Evolutionary conservation across 2,113 vertebrate genomes (phyloP).

Genomic region (Myotis yumanensis): DNA sequence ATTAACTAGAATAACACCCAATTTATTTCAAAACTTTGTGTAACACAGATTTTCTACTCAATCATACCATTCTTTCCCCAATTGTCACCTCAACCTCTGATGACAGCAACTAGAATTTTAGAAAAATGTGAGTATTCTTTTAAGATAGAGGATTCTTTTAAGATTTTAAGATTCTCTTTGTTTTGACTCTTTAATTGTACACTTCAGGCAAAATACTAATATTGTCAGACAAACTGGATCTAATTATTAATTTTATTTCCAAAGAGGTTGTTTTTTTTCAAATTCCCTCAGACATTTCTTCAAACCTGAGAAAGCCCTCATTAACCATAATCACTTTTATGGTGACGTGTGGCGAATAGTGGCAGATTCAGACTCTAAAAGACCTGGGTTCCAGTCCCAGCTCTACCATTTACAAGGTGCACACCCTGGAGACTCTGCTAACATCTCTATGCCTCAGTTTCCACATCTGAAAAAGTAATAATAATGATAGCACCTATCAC

Average conservation of each 20-base stretch:
- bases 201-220: background rate
- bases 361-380: background rate
- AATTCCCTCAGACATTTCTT: background rate
- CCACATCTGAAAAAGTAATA: background rate
- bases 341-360: fast-evolving
- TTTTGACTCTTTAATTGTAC: background rate
- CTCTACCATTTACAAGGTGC: background rate
- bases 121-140: background rate
- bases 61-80: background rate
- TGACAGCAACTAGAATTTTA: background rate
- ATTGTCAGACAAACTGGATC: background rate
- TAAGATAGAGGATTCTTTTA: background rate
- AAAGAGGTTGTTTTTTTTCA: background rate
- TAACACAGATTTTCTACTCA: background rate
- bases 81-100: background rate
- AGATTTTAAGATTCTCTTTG: background rate
- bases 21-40: background rate
- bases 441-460: background rate
- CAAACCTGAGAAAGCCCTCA: background rate
- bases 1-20: background rate
- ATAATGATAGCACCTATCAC: fast-evolving
- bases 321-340: background rate
- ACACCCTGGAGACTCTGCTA: background rate
- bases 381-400: background rate
- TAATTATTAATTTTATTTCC: background rate